Base-by-base conservation (phyloP, 2,888 invertebrate genomes). In the Saturnia pavonia region DNA sequence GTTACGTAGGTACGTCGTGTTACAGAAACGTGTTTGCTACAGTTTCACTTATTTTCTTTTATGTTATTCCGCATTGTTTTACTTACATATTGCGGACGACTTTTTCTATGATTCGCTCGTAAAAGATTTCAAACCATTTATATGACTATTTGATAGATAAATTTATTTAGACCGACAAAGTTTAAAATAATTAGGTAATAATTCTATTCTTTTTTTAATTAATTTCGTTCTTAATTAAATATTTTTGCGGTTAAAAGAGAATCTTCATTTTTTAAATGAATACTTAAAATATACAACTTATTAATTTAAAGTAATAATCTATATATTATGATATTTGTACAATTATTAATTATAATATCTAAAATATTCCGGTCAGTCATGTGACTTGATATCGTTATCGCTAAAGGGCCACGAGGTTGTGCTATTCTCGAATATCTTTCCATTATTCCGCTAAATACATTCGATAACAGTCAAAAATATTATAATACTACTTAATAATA, bases 361-460 rank as follows among this genome's bases (percentile, higher is more conserved):
- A 60, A 60, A 14, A 27, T 60, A 60, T 60, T 25, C 14, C 27
- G 25, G 57, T 60, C 57, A 60, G 14, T 60, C 14, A 60, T 16
- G 27, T 60, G 57, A 60, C 57, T 60, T 60, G 57, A 60, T 25
- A 60, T 34, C 25, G 57, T 27, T 60, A 60, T 60, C 57, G 27
- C 57, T 0, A 60, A 60, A 27, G 25, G 57, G 25, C 14, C 25
- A 27, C 57, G 27, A 60, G 57, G 57, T 60, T 27, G 14, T 60
- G 12, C 25, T 60, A 22, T 22, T 54, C 54, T 54, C 54, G 57
- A 60, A 60, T 25, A 54, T 54, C 54, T 22, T 54, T 27, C 25
- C 8, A 60, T 60, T 60, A 60, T 60, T 60, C 14, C 27, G 14
- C 14, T 27, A 60, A 60, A 60, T 60, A 14, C 57, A 60, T 19